These are phyloP conservation scores for Oceanites oceanicus DNA, from an alignment of 2,113 vertebrate genomes.

Conservation along the genomic window DNA sequence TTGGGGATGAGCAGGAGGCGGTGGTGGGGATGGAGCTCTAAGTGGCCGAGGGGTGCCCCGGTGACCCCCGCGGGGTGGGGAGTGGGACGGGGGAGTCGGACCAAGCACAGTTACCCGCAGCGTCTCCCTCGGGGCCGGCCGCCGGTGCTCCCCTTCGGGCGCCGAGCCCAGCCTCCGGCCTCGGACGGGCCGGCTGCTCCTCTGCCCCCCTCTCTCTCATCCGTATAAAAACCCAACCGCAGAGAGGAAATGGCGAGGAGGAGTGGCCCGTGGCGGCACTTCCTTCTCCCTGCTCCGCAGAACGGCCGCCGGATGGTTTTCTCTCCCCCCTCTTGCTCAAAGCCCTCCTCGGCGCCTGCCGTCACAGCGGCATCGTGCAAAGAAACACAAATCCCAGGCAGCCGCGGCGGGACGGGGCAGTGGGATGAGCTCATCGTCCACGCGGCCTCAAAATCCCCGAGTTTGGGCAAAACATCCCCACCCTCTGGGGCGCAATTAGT, in stretches of 20 bases:
- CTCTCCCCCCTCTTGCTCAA: background rate
- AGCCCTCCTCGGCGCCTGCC: background rate
- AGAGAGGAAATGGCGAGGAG: constrained; percentile 47
- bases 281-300: background rate
- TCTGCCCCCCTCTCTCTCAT: background rate
- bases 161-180: background rate
- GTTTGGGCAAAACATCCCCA: background rate
- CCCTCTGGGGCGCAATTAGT: accelerated
- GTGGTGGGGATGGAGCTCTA: background rate
- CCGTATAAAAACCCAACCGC: background rate
- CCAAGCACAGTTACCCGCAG: background rate
- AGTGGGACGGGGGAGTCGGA: background rate
- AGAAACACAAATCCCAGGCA: background rate
- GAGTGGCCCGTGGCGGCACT: constrained; percentile 33
- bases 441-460: background rate
- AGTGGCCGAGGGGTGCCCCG: background rate
- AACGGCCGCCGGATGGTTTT: background rate
- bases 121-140: background rate
- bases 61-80: background rate
- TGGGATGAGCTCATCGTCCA: background rate
- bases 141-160: background rate
- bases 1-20: accelerated
- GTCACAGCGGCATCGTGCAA: background rate
- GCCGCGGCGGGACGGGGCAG: background rate
- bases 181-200: background rate